phyloP scores from a whole-genome alignment of 2,888 invertebrate genomes.

The Theodoxus fluviatilis region DNA sequence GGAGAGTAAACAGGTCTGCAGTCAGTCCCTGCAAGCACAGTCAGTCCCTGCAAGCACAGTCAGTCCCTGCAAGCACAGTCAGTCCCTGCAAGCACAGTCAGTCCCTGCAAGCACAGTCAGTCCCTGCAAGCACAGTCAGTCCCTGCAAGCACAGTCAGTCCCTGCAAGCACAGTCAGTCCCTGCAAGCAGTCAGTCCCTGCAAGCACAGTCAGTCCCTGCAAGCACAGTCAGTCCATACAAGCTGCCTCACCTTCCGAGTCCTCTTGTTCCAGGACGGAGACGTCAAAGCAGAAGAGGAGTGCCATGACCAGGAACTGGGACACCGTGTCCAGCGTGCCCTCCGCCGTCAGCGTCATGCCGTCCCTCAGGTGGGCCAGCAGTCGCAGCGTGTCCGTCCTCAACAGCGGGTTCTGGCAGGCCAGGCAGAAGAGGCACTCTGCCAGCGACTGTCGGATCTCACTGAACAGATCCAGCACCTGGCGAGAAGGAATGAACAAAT shows the following conservation, averaged over 20 bases:
- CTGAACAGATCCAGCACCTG: conserved; percentile 75
- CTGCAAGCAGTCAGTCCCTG: too few species aligned
- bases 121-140: too few species aligned
- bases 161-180: too few species aligned
- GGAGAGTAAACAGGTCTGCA: too few species aligned
- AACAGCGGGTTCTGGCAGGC: conserved; percentile 80
- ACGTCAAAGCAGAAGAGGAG: conserved; percentile 84
- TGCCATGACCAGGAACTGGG: conserved; percentile 82
- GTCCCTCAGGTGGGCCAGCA: conserved; percentile 54
- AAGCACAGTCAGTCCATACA: too few species aligned
- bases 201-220: too few species aligned
- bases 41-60: too few species aligned
- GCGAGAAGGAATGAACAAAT: conserved; percentile 20
- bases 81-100: too few species aligned
- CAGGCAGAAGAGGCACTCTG: conserved; percentile 80
- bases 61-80: too few species aligned
- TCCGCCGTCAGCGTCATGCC: conserved; percentile 65
- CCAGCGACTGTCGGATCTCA: conserved; percentile 76
- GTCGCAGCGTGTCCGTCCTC: conserved; percentile 73
- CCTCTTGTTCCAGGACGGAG: conserved; percentile 72
- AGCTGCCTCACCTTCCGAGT: conserved; percentile 57
- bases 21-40: too few species aligned
- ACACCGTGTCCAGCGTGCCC: conserved; percentile 81
- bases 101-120: too few species aligned
- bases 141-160: too few species aligned